phyloP scores from a whole-genome alignment of 1,140 invertebrate genomes.

The Cydia amplana region DNA sequence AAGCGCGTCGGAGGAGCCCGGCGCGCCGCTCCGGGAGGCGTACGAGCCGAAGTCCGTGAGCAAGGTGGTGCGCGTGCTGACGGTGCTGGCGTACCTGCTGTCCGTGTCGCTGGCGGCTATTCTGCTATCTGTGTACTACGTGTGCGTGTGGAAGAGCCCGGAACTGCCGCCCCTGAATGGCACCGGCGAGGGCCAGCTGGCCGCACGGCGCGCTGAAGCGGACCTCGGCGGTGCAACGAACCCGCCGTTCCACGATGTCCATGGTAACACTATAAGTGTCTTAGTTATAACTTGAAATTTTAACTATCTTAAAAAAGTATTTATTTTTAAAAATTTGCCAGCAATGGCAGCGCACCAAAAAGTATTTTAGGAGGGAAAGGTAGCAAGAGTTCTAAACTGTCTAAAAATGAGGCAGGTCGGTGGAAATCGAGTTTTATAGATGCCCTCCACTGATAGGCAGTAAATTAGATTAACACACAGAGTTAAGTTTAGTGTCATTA shows the following conservation, averaged over 20 bases:
- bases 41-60: slow-evolving; percentile 88
- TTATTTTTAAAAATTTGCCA: too few species aligned
- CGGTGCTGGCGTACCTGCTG: slow-evolving; percentile 96
- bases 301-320: too few species aligned
- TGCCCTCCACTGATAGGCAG: neutral
- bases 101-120: slow-evolving; percentile 97
- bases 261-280: neutral
- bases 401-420: neutral
- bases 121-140: slow-evolving; percentile 91
- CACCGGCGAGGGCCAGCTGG: slow-evolving; percentile 41
- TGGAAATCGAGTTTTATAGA: neutral
- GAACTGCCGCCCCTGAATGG: slow-evolving; percentile 49
- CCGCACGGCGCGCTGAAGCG: slow-evolving; percentile 42
- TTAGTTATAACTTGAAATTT: too few species aligned
- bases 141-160: slow-evolving; percentile 90
- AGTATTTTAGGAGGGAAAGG: too few species aligned
- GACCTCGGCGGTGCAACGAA: slow-evolving; percentile 3
- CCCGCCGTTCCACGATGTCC: neutral
- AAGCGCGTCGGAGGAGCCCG: slow-evolving; percentile 57
- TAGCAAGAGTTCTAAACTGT: too few species aligned
- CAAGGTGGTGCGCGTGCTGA: slow-evolving; percentile 92
- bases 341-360: too few species aligned
- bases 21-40: slow-evolving; percentile 80
- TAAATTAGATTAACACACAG: too few species aligned
- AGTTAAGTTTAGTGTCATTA: too few species aligned